Evolutionary conservation across 2,113 vertebrate genomes (phyloP).

Genomic region (Erinaceus europaeus): DNA sequence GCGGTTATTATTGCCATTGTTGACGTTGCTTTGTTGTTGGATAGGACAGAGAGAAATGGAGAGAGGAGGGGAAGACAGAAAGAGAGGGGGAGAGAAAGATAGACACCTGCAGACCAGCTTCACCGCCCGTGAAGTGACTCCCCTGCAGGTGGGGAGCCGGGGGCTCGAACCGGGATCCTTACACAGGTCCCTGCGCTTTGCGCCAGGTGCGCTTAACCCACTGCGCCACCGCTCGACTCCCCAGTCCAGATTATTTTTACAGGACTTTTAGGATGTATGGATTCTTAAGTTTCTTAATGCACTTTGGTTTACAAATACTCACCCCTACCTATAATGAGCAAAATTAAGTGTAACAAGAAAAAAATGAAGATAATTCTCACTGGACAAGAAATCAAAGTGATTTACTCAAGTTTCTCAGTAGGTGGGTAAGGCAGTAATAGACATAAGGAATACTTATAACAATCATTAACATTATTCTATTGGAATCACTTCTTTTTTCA

Average conservation of each 20-base stretch:
- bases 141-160: too few species aligned
- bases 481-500: neutral
- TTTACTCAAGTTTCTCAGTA: neutral
- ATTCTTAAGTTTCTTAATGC: neutral
- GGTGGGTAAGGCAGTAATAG: neutral
- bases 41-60: too few species aligned
- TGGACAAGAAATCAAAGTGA: conserved; percentile 29
- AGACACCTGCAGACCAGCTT: too few species aligned
- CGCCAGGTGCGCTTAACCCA: too few species aligned
- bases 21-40: too few species aligned
- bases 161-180: too few species aligned
- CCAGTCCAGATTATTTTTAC: neutral
- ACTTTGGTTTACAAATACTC: conserved; percentile 31
- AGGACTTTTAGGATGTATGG: neutral
- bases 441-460: neutral
- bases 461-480: neutral
- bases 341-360: conserved; percentile 36
- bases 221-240: too few species aligned
- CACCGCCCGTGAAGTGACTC: too few species aligned
- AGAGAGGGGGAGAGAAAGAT: too few species aligned
- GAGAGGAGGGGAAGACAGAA: too few species aligned
- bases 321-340: neutral
- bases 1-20: too few species aligned
- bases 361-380: conserved; percentile 5
- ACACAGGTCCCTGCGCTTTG: too few species aligned